These are phyloP conservation scores for Sitobion miscanthi DNA, from an alignment of 1,140 invertebrate species.

Conservation along the genomic window DNA sequence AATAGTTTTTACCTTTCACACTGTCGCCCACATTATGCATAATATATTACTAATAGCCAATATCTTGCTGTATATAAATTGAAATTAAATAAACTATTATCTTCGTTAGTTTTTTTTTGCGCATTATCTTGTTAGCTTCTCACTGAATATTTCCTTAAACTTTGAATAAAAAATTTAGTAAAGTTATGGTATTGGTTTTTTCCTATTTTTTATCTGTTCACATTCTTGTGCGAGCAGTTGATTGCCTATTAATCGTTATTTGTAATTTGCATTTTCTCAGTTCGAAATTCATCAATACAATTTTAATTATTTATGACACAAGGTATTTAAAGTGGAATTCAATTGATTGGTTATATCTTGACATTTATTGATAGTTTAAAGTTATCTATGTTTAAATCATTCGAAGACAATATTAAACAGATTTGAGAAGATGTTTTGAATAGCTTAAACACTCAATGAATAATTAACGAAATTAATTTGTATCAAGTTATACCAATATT, in stretches of 20 bases:
- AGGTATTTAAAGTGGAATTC: neutral
- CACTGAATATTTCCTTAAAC: neutral
- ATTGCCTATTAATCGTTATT: neutral
- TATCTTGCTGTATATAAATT: too few species aligned
- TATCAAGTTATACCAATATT: neutral
- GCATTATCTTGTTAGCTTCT: neutral
- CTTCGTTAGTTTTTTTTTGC: too few species aligned
- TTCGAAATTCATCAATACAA: neutral
- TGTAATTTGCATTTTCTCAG: neutral
- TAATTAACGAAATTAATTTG: neutral
- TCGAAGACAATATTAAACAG: neutral
- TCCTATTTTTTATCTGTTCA: neutral
- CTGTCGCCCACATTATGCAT: too few species aligned
- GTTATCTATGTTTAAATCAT: neutral
- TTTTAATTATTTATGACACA: neutral
- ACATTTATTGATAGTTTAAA: constrained; percentile 9
- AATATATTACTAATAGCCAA: too few species aligned
- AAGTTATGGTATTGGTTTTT: neutral
- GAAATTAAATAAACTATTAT: too few species aligned
- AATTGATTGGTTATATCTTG: neutral
- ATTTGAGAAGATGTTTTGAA: neutral
- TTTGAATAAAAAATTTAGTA: neutral
- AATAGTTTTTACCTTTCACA: too few species aligned
- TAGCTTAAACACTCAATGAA: neutral
- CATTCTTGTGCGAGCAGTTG: neutral